phyloP scores from a whole-genome alignment of 1,140 invertebrate genomes.

The Steinernema feltiae region DNA sequence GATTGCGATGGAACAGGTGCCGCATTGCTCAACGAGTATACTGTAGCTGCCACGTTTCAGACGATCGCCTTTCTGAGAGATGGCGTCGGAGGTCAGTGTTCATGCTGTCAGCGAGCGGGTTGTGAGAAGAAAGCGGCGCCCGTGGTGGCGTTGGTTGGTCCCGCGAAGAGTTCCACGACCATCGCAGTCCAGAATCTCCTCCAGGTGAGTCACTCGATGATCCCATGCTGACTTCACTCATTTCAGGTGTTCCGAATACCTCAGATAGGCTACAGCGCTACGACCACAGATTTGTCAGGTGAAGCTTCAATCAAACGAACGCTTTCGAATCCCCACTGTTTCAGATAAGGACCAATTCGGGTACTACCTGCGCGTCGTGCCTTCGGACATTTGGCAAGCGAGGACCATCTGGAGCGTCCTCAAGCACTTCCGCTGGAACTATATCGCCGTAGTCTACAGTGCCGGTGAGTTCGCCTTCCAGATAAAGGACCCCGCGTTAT shows the following conservation, averaged over 20 bases:
- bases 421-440: conserved; percentile 72
- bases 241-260: conserved; percentile 51
- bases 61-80: conserved; percentile 54
- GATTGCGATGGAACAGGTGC: conserved; percentile 69
- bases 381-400: conserved; percentile 75
- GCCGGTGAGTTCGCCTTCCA: conserved; percentile 64
- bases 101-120: conserved; percentile 56
- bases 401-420: conserved; percentile 71
- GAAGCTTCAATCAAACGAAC: too few species aligned
- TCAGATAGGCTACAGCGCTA: too few species aligned
- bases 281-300: too few species aligned
- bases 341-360: conserved; percentile 72
- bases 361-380: conserved; percentile 75
- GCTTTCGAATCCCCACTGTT: too few species aligned
- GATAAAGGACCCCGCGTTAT: too few species aligned
- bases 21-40: too few species aligned
- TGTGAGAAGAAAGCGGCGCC: conserved; percentile 49
- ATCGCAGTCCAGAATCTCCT: conserved; percentile 72
- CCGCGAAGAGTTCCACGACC: conserved; percentile 54
- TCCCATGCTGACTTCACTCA: not conserved
- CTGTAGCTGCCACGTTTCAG: conserved; percentile 21
- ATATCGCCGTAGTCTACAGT: conserved; percentile 74
- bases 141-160: conserved; percentile 50
- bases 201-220: conserved; percentile 61
- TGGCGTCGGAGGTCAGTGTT: conserved; percentile 50